phyloP scores from a whole-genome alignment of 2,888 invertebrate species.

The Caenorhabditis wallacei region DNA sequence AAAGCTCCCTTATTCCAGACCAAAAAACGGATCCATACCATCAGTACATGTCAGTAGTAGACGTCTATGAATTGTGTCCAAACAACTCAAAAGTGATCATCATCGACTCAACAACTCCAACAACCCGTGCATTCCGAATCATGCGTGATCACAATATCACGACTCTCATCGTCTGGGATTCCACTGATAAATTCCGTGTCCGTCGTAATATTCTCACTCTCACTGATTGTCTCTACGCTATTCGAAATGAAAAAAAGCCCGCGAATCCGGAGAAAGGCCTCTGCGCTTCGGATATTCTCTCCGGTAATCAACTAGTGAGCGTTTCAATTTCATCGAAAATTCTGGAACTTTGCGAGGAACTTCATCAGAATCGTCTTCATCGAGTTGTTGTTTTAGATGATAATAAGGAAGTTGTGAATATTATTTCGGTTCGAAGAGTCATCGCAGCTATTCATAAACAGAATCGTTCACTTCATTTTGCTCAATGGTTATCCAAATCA shows the following conservation, averaged over 20 bases:
- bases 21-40: constrained; percentile 72
- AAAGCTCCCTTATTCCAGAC: constrained; percentile 57
- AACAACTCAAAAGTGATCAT: constrained; percentile 63
- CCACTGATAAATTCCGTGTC: constrained; percentile 16
- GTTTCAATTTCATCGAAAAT: constrained; percentile 64
- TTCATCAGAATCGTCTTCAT: constrained; percentile 66
- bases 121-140: constrained; percentile 67
- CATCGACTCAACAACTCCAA: constrained; percentile 64
- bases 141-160: constrained; percentile 69
- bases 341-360: constrained; percentile 69
- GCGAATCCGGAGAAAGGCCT: not conserved
- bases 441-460: constrained; percentile 74
- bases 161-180: constrained; percentile 71
- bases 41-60: constrained; percentile 76
- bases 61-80: constrained; percentile 73
- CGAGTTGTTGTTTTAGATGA: constrained; percentile 70
- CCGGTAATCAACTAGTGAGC: constrained; percentile 60
- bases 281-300: constrained; percentile 56
- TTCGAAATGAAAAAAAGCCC: constrained; percentile 32
- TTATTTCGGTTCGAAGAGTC: constrained; percentile 71
- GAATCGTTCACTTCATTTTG: constrained; percentile 73
- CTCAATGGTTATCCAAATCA: constrained; percentile 72
- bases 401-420: constrained; percentile 65
- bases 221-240: constrained; percentile 51
- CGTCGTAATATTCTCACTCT: constrained; percentile 54